Base-by-base conservation (phyloP, 2,797 vertebrate species). In the Spondyliosoma cantharus region DNA sequence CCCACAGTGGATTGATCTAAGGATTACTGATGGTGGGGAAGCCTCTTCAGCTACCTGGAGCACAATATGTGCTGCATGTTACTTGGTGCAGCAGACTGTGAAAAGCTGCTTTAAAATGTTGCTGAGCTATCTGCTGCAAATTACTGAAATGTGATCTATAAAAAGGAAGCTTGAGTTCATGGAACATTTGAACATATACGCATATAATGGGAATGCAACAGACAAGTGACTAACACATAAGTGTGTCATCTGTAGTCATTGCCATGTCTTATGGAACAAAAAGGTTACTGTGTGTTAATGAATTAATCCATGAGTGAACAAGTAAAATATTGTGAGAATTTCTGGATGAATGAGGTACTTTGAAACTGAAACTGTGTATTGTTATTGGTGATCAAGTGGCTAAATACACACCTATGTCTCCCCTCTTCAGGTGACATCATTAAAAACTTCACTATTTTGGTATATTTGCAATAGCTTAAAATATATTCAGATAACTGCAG, bases 21-120 rank as follows among this genome's bases (percentile, higher is more conserved):
- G 83, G 78, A 86, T 91, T 89, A 87, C 72, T 74, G 76, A 79
- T 52, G 66, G 66, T 57, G 25, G 49, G 76, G 73, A 84, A 83
- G 74, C 63, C 84, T 76, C 74, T 73, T 84, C 43, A 69, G 71
- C 86, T 86, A 91, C 83, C 81, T 90, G 74, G 37, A 90, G 80
- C 78, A 81, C 48, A 79, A 57, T 78, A 61, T 25, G 50, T 50
- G 64, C 53, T 29, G 53, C 67, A 25, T 24, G 52, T 76, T 65
- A 74, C 56, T 67, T 42, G 20, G 63, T 46, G 60, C 72, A 71
- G 71, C 15, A 64, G 58, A 78, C 68, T 76, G 58, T 46, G 63
- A 80, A 85, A 86, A 82, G 71, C 42, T 4, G 63, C 24, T 85
- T 76, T 46, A 45, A 74, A 78, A 84, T 46, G 49, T 50, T 68